phyloP scores from a whole-genome alignment of 1,140 invertebrate genomes.

The Lerema accius region DNA sequence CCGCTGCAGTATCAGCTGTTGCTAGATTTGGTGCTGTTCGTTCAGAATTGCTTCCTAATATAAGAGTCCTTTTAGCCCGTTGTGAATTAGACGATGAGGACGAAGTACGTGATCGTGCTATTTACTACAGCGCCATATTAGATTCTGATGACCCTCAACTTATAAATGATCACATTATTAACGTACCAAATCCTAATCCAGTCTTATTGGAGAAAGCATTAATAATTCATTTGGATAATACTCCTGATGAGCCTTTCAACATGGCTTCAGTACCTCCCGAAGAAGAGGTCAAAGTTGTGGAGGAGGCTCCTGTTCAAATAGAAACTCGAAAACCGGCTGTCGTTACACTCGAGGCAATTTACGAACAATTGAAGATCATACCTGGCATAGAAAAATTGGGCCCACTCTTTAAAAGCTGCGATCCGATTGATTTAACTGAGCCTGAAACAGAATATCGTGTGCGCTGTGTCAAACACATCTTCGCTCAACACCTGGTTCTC shows the following conservation, averaged over 20 bases:
- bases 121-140: slow-evolving; percentile 95
- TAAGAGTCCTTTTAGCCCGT: slow-evolving; percentile 91
- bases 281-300: slow-evolving; percentile 76
- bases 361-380: slow-evolving; percentile 91
- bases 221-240: slow-evolving; percentile 87
- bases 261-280: slow-evolving; percentile 92
- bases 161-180: slow-evolving; percentile 92
- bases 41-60: slow-evolving; percentile 93
- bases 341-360: slow-evolving; percentile 92
- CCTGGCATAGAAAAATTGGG: slow-evolving; percentile 88
- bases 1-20: slow-evolving; percentile 97
- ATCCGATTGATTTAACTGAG: slow-evolving; percentile 96
- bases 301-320: slow-evolving; percentile 81
- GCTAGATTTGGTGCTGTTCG: slow-evolving; percentile 98
- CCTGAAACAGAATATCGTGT: slow-evolving; percentile 99
- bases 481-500: slow-evolving; percentile 92
- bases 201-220: slow-evolving; percentile 94
- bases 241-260: slow-evolving; percentile 91
- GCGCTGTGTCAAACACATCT: slow-evolving; percentile 96
- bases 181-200: slow-evolving; percentile 89
- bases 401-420: slow-evolving; percentile 94
- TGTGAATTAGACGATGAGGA: slow-evolving; percentile 98
- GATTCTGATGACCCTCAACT: slow-evolving; percentile 84
- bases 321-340: slow-evolving; percentile 72
- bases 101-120: slow-evolving; percentile 98